These are phyloP conservation scores for Drosophila ambigua DNA, from an alignment of 1,140 invertebrate species.

Conservation along the genomic window DNA sequence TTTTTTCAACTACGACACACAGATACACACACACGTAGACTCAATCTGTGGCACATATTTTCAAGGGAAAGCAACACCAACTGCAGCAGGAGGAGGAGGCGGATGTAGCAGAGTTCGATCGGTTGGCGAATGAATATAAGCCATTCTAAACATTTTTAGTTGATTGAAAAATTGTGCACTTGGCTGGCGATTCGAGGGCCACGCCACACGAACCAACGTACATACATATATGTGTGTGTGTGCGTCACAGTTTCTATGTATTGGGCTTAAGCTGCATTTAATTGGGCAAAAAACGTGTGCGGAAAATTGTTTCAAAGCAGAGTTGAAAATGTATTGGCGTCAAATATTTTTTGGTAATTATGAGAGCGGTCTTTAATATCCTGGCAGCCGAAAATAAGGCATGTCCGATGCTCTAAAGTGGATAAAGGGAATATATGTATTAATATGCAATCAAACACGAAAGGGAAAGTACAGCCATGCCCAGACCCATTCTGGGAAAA, in stretches of 20 bases:
- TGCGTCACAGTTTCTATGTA: not conserved
- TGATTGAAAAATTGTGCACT: conserved; percentile 82
- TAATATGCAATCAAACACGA: no score
- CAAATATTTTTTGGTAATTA: conserved; percentile 17
- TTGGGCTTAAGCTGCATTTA: conserved; percentile 68
- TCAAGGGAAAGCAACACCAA: conserved; percentile 4
- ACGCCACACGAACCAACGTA: conserved; percentile 2
- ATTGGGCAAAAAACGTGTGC: conserved; percentile 54
- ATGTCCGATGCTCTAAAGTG: no score
- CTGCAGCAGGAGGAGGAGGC: not conserved
- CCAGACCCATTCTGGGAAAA: no score
- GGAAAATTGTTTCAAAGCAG: conserved; percentile 35
- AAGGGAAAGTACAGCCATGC: no score
- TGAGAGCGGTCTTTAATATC: not conserved
- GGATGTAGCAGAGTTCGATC: conserved; percentile 51
- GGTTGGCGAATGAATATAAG: conserved; percentile 66
- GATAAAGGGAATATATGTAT: no score
- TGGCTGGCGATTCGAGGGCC: conserved; percentile 64
- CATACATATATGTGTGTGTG: not conserved
- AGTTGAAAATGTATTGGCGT: conserved; percentile 41
- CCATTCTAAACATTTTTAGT: conserved; percentile 79
- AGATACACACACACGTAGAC: conserved; percentile 24
- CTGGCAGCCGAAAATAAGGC: no score
- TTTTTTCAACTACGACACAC: conserved; percentile 49
- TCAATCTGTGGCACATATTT: conserved; percentile 74